phyloP scores from a whole-genome alignment of 2,888 invertebrate species.

The Osmoderma eremita region DNA sequence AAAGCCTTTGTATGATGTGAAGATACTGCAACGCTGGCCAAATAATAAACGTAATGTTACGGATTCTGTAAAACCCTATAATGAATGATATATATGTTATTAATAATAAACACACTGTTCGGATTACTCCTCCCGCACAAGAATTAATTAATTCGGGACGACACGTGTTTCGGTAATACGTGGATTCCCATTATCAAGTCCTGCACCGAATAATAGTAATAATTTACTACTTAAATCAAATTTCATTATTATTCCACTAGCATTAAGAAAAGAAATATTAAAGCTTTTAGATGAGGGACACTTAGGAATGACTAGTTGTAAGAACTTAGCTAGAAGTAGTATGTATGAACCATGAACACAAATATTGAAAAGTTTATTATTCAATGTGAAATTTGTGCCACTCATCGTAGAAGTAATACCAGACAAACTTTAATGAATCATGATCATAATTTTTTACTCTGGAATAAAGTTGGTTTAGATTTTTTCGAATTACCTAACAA shows the following conservation, averaged over 20 bases:
- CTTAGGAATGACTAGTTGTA: conserved; percentile 13
- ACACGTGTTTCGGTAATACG: too few relatives aligned
- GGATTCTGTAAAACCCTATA: conserved; percentile 3
- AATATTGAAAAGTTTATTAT: conserved; percentile 21
- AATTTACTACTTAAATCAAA: neutral
- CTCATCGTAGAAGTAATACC: conserved; percentile 10
- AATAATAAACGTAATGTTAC: neutral
- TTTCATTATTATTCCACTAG: neutral
- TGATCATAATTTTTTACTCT: conserved; percentile 14
- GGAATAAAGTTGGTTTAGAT: conserved; percentile 35
- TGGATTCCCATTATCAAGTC: too few relatives aligned
- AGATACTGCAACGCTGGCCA: conserved; percentile 1
- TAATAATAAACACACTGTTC: too few relatives aligned
- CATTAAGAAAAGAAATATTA: conserved; percentile 4
- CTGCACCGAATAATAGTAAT: too few relatives aligned
- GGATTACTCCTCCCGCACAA: too few relatives aligned
- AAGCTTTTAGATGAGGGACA: conserved; percentile 21
- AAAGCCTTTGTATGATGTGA: conserved; percentile 17
- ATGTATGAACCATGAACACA: conserved; percentile 20
- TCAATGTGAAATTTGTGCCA: neutral
- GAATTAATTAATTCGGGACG: too few relatives aligned
- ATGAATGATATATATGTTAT: conserved; percentile 3
- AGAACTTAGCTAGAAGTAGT: conserved; percentile 15
- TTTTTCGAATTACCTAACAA: conserved; percentile 33
- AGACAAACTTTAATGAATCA: conserved; percentile 8